Evolutionary conservation across 2,113 vertebrate species (phyloP).

Genomic region (Pelusios castaneus): DNA sequence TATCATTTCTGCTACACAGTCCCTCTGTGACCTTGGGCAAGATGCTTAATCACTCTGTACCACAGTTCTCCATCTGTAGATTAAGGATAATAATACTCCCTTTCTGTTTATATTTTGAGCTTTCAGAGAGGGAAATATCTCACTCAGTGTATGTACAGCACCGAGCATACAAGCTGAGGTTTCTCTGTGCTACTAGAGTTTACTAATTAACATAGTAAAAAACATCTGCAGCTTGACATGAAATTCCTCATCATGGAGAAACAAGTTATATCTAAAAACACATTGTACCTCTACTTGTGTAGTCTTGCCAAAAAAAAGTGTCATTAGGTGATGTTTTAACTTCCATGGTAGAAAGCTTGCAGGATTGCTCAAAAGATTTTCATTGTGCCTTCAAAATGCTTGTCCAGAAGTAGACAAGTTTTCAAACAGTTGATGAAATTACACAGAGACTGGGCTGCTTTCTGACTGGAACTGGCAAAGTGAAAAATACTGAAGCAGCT

Average conservation of each 20-base stretch:
- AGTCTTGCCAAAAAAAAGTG: neutral
- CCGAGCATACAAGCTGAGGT: neutral
- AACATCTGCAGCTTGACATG: neutral
- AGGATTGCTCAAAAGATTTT: neutral
- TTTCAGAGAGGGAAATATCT: neutral
- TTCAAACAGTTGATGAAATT: neutral
- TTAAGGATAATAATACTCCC: neutral
- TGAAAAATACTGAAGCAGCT: neutral
- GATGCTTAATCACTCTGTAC: neutral
- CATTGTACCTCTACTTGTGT: neutral
- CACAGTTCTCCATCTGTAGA: neutral
- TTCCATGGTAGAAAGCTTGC: neutral
- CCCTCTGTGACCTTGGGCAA: neutral
- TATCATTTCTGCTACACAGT: neutral
- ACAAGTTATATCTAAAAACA: neutral
- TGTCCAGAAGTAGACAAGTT: neutral
- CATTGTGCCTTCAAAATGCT: neutral
- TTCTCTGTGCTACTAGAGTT: neutral
- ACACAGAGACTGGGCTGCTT: neutral
- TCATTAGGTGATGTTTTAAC: neutral
- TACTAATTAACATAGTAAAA: neutral
- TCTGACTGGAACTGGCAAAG: neutral
- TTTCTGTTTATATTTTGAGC: neutral
- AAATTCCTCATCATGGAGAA: accelerated
- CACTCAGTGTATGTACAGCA: neutral